Evolutionary conservation across 2,797 vertebrate species (phyloP).

Genomic region (Cynodonichthys magdalenae): DNA sequence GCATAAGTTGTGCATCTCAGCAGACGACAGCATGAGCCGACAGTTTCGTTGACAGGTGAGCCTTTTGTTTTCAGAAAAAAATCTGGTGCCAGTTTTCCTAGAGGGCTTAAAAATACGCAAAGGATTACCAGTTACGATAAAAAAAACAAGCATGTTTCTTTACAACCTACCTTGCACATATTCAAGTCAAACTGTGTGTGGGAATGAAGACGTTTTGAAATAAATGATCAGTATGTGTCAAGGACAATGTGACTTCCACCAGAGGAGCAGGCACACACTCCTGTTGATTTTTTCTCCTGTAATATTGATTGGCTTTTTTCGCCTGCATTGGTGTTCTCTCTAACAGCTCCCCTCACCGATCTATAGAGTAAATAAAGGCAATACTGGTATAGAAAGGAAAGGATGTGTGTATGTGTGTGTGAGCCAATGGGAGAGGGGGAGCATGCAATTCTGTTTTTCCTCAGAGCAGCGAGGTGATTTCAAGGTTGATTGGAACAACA

Average conservation of each 20-base stretch:
- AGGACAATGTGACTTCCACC: constrained; percentile 55
- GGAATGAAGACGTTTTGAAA: constrained; percentile 40
- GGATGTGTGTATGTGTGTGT: neutral
- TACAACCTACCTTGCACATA: neutral
- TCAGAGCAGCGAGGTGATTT: constrained; percentile 74
- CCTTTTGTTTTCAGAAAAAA: constrained; percentile 22
- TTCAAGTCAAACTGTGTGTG: constrained; percentile 31
- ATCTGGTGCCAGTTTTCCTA: constrained; percentile 14
- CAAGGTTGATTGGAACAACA: constrained; percentile 83
- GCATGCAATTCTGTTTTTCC: constrained; percentile 57
- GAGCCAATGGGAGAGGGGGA: constrained; percentile 22
- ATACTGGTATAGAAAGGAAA: constrained; percentile 45
- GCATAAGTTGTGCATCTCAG: constrained; percentile 49
- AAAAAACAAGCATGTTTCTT: constrained; percentile 17
- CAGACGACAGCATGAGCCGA: constrained; percentile 33
- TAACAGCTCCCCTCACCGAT: constrained; percentile 75
- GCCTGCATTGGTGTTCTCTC: constrained; percentile 72
- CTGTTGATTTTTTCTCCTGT: constrained; percentile 67
- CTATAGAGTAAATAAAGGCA: constrained; percentile 77
- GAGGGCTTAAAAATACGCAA: constrained; percentile 9
- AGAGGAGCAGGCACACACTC: constrained; percentile 24
- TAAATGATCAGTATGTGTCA: constrained; percentile 49
- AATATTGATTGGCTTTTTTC: constrained; percentile 79
- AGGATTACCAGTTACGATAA: constrained; percentile 3
- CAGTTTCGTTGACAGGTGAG: constrained; percentile 62